Evolutionary conservation across 2,888 invertebrate species (phyloP).

Genomic region (Sinohyriopsis cumingii): DNA sequence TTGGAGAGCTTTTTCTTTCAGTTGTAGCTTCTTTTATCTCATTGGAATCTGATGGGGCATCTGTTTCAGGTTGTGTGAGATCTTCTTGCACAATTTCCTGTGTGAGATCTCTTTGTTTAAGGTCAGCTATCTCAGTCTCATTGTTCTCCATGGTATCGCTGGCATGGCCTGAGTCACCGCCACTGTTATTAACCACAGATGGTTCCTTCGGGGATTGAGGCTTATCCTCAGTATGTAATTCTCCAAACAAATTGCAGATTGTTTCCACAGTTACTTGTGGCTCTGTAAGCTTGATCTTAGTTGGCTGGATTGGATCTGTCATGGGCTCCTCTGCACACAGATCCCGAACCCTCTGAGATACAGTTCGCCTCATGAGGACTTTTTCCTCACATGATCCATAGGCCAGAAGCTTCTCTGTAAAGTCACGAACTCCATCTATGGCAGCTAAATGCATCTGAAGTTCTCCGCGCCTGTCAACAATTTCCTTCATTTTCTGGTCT

Average conservation of each 20-base stretch:
- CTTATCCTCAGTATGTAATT: conserved; percentile 29
- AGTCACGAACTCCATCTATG: conserved; percentile 55
- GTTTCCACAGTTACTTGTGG: conserved; percentile 56
- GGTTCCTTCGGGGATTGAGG: conserved; percentile 6
- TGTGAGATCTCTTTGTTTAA: conserved; percentile 26
- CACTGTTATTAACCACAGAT: conserved; percentile 9
- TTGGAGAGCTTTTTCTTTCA: conserved; percentile 53
- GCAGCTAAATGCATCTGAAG: conserved; percentile 53
- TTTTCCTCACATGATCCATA: conserved; percentile 64
- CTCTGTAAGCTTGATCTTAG: conserved; percentile 40
- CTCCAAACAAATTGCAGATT: conserved; percentile 62
- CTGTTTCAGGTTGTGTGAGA: conserved; percentile 23
- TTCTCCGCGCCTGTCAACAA: conserved; percentile 40
- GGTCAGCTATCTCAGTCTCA: conserved; percentile 37
- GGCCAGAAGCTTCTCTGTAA: conserved; percentile 58
- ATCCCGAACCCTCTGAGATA: conserved; percentile 56
- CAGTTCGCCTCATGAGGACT: conserved; percentile 58
- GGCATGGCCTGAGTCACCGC: conserved; percentile 38
- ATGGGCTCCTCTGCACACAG: conserved; percentile 55
- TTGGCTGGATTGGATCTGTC: conserved; percentile 31
- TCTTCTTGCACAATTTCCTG: conserved; percentile 11
- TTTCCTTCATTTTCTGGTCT: conserved; percentile 43
- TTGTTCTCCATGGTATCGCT: conserved; percentile 45
- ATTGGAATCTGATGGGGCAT: conserved; percentile 30
- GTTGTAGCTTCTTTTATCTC: conserved; percentile 28